Base-by-base conservation (phyloP, 2,113 vertebrate genomes). In the Ellobius talpinus region DNA sequence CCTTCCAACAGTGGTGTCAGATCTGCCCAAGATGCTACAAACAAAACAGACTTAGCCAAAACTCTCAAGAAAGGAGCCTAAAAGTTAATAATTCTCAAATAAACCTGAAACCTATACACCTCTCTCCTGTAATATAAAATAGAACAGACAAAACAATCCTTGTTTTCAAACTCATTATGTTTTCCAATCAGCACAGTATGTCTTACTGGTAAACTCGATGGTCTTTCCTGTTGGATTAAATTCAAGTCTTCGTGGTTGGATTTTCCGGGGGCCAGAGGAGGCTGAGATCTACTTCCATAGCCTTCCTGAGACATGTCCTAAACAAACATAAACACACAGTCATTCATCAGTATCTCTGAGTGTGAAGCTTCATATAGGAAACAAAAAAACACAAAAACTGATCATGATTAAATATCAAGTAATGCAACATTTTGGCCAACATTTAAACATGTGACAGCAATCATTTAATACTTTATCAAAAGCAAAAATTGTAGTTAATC, bases 121-220 rank as follows among this genome's bases (percentile, higher is more conserved):
- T 85, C 91, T 91, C 74, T 66, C 52, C 0, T 39, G 50, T 84
- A 97, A 95, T 4, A 93, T 72, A 93, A 93, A 89, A 31, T 10
- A 94, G 36, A 91, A 58, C 16, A 94, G 92, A 89, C 36, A 45
- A 96, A 96, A 96, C 91, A 93, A 50, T 17, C 68, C 29, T 24
- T 96, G 7, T 39, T 84, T 92, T 0, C 23, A n/a, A 72, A 95
- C 74, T 92, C 90, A 92, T 13, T 66, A 72, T 14, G 82, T 73
- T 96, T 91, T 31, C 86, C 91, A 91, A 90, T 96, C 97, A 97
- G 97, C 97, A 94, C 81, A 96, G 77, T 89, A 90, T 95, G 97
- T 98, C 99, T 99, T 99, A 99, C 99, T 98, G 99, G 99, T 98
- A 99, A 99, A 95, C 99, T 99, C 4, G 99, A 99, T 58, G 99